Percentiles rank a stretch among this genome's conserved stretches.
phyloP scores from a whole-genome alignment of 2,888 invertebrate species.

The Resseliella maxima region DNA sequence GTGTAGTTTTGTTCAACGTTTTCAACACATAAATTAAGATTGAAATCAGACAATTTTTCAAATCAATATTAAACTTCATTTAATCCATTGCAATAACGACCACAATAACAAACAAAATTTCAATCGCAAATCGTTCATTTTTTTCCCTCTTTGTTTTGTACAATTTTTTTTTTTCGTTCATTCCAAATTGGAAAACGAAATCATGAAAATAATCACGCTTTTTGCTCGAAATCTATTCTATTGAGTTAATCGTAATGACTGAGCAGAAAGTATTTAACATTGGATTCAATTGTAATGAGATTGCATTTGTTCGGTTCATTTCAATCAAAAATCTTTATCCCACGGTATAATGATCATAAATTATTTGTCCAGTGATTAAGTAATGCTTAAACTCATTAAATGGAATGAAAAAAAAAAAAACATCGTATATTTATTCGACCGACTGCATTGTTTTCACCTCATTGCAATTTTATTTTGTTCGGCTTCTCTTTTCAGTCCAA shows the following conservation, averaged over 20 bases:
- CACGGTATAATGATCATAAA: slow-evolving; percentile 45
- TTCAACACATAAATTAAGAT: background rate
- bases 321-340: background rate
- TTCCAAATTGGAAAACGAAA: slow-evolving; percentile 8
- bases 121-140: background rate
- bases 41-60: background rate
- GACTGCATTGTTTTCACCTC: slow-evolving; percentile 24
- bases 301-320: background rate
- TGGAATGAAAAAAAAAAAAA: background rate
- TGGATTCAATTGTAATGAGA: slow-evolving; percentile 30
- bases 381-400: slow-evolving; percentile 3
- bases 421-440: background rate
- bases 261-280: background rate
- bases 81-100: background rate
- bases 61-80: background rate
- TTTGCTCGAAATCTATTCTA: background rate
- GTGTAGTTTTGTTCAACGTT: background rate
- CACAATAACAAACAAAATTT: background rate
- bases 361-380: background rate
- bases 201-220: slow-evolving; percentile 25
- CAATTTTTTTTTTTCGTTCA: background rate
- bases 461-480: background rate
- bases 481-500: background rate
- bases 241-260: background rate
- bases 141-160: background rate